Evolutionary conservation across 1,140 invertebrate species (phyloP).

Genomic region (Conus betulinus): DNA sequence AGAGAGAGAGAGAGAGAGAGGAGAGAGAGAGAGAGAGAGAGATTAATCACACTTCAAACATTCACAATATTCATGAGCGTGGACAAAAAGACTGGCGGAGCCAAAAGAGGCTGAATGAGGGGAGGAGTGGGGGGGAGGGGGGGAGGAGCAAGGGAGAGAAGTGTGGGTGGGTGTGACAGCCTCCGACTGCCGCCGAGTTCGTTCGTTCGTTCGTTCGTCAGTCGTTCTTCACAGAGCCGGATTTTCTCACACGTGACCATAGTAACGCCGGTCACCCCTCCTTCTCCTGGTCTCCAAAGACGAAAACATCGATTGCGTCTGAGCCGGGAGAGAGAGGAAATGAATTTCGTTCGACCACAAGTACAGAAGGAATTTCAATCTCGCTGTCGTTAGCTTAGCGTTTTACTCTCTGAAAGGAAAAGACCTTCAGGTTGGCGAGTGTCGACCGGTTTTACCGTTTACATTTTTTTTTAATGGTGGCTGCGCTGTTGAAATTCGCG

Average conservation of each 20-base stretch:
- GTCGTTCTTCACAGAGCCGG: neutral
- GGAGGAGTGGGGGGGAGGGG: neutral
- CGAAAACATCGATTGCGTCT: neutral
- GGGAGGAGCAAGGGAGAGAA: neutral
- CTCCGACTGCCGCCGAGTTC: no score
- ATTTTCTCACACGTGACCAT: neutral
- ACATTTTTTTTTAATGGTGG: neutral
- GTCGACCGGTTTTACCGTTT: neutral
- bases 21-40: neutral
- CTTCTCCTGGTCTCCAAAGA: neutral
- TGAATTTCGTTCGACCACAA: neutral
- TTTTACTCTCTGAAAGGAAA: neutral
- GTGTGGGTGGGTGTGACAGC: neutral
- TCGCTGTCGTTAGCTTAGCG: neutral
- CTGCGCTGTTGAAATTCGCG: neutral
- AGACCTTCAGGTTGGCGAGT: neutral
- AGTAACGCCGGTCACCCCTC: neutral
- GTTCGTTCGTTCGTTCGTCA: no score
- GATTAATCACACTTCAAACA: neutral
- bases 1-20: neutral
- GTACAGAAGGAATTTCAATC: neutral
- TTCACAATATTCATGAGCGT: no score
- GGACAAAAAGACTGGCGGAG: no score
- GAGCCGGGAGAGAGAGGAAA: neutral
- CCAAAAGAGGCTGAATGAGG: neutral